Conservation (phyloP, 2,113 vertebrate species). For the Falcunculus frontatus region DNA sequence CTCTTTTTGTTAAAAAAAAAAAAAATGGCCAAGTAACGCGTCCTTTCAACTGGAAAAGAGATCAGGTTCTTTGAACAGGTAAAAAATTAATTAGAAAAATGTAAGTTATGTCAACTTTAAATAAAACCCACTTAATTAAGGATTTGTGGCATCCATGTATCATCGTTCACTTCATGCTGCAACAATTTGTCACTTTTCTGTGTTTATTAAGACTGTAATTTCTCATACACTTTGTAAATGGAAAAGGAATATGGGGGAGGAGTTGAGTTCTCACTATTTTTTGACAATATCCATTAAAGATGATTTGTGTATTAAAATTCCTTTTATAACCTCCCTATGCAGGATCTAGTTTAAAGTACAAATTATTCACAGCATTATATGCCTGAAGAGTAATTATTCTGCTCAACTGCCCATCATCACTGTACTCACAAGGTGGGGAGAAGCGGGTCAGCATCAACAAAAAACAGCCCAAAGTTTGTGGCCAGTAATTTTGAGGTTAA, state of each 20-base stretch:
- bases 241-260: neutral
- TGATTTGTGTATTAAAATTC: neutral
- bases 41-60: neutral
- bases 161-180: neutral
- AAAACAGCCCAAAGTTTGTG: neutral
- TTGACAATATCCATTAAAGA: neutral
- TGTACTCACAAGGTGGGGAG: neutral
- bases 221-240: neutral
- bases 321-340: neutral
- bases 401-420: neutral
- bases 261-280: neutral
- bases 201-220: neutral
- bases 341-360: neutral
- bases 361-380: neutral
- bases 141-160: neutral
- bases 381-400: neutral
- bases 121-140: slow-evolving; percentile 6
- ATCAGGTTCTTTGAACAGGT: neutral
- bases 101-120: neutral
- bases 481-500: neutral
- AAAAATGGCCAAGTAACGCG: neutral
- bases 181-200: neutral
- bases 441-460: neutral
- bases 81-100: slow-evolving; percentile 15
- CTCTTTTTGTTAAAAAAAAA: neutral